phyloP scores from a whole-genome alignment of 2,888 invertebrate species.

The Amitus sp. region DNA sequence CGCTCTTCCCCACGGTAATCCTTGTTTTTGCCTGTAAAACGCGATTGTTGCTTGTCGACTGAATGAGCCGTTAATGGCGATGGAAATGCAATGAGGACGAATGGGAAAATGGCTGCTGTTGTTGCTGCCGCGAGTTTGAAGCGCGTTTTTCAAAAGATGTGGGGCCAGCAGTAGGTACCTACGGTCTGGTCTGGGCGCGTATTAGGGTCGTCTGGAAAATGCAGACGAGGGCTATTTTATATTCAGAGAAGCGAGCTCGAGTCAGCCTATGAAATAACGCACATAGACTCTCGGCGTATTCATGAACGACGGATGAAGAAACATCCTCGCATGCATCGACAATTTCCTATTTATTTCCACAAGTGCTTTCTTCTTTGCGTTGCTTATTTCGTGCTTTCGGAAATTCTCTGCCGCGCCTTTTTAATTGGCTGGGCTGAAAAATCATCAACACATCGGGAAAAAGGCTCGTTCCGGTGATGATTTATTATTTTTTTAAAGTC shows the following conservation, averaged over 20 bases:
- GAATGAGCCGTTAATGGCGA: not conserved
- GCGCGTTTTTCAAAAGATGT: too few relatives aligned
- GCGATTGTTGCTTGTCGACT: conserved; percentile 1
- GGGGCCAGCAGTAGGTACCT: too few relatives aligned
- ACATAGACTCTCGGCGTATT: conserved; percentile 34
- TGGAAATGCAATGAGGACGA: not conserved
- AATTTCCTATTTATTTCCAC: conserved; percentile 35
- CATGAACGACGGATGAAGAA: conserved; percentile 40
- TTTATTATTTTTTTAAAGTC: too few relatives aligned
- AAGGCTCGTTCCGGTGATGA: conserved; percentile 24
- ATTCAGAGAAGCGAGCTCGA: conserved; percentile 50
- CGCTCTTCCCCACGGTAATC: not conserved
- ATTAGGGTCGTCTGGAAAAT: conserved; percentile 40
- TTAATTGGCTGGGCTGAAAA: not conserved
- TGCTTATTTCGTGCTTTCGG: conserved; percentile 15
- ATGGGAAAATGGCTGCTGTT: too few relatives aligned
- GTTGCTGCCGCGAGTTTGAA: too few relatives aligned
- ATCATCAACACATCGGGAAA: not conserved
- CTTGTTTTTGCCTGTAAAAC: not conserved
- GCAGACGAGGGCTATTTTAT: conserved; percentile 49
- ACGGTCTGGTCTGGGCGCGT: conserved; percentile 34
- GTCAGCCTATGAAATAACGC: conserved; percentile 40
- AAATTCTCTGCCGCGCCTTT: not conserved
- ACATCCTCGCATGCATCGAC: conserved; percentile 39
- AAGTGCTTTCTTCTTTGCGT: conserved; percentile 25